Evolutionary conservation across 1,140 invertebrate species (phyloP).

Genomic region (Hydropsyche tenuis): DNA sequence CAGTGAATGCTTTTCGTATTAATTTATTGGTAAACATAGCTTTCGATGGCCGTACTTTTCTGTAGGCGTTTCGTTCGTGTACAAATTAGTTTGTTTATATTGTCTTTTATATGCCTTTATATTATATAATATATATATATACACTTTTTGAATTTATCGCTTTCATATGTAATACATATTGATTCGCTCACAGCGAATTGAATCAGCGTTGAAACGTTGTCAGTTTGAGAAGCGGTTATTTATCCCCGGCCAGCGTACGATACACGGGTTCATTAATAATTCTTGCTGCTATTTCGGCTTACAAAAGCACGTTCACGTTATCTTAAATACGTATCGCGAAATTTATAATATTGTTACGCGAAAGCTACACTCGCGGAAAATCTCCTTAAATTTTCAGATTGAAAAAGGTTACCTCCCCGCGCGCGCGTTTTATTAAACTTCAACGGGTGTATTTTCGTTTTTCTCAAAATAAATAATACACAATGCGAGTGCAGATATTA

Average conservation of each 20-base stretch:
- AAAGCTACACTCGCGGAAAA: constrained; percentile 13
- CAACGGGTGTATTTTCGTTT: too few relatives aligned
- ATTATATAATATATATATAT: not conserved
- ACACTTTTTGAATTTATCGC: not conserved
- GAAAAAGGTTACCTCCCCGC: not conserved
- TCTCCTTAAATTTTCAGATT: not conserved
- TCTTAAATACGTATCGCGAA: constrained; percentile 14
- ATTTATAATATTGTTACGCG: constrained; percentile 9
- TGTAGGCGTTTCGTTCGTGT: constrained; percentile 10
- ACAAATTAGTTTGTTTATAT: not conserved
- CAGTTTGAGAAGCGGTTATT: constrained; percentile 35
- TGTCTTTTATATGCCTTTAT: constrained; percentile 14
- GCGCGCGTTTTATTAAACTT: not conserved
- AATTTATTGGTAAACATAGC: constrained; percentile 21
- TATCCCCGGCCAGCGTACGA: not conserved
- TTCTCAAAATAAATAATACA: not conserved
- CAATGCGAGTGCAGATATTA: not conserved
- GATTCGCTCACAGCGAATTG: constrained; percentile 4
- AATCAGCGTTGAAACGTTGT: constrained; percentile 23
- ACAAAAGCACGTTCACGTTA: constrained; percentile 18
- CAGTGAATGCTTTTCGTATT: constrained; percentile 33
- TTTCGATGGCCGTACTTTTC: constrained; percentile 24
- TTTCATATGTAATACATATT: not conserved
- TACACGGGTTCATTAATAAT: constrained; percentile 15
- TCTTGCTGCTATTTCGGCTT: constrained; percentile 14